phyloP scores from a whole-genome alignment of 2,797 vertebrate species.

The Nyctibius grandis region DNA sequence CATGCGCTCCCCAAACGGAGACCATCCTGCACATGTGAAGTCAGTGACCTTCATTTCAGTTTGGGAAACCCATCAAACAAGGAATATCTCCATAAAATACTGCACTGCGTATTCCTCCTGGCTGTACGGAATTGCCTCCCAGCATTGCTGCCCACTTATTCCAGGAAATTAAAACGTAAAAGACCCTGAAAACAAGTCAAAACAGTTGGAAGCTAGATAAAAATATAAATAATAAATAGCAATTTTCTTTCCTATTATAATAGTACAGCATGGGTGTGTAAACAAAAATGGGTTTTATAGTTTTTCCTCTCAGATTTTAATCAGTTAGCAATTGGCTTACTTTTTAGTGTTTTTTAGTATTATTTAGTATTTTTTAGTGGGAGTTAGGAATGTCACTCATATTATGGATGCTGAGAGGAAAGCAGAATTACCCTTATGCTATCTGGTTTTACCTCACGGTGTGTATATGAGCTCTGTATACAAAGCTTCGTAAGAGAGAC shows the following conservation, averaged over 20 bases:
- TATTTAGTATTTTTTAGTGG: neutral
- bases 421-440: neutral
- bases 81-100: neutral
- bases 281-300: neutral
- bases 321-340: neutral
- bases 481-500: neutral
- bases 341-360: neutral
- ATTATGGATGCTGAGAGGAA: neutral
- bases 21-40: neutral
- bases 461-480: rapidly evolving
- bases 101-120: neutral
- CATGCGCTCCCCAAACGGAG: rapidly evolving
- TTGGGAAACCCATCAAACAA: neutral
- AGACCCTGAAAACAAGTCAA: neutral
- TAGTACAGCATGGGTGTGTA: neutral
- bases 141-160: neutral
- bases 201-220: neutral
- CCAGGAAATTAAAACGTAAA: neutral
- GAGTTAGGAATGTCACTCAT: neutral
- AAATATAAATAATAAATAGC: neutral
- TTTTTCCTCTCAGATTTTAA: neutral
- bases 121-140: neutral
- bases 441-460: neutral
- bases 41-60: neutral
- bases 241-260: neutral